Evolutionary conservation across 92 coral and sea anemone species (phyloP), one percentile per base, ranked within the genome.

Genomic region (Epizoanthus ramosus): DNA sequence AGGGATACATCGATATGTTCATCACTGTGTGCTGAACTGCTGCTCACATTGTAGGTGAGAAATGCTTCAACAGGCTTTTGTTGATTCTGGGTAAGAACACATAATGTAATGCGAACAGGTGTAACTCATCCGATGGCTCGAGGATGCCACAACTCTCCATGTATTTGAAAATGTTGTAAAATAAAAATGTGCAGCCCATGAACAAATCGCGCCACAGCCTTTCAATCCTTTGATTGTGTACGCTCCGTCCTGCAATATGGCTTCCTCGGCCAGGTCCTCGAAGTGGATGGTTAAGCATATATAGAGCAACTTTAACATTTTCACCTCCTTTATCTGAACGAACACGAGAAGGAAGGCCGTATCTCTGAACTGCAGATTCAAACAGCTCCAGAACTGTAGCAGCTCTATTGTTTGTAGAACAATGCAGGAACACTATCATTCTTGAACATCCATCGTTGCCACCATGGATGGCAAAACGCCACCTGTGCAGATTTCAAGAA

Each of bases 31-130:
- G 53, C 53, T 47, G 53, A 47, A 47, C 53, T 47, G 53, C 53
- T 47, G 53, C 5, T 47, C 6, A 47, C 53, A 47, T 47, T 79
- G 53, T 57, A 85, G 85, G 63, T 68, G 25, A 68, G 50, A 63
- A 50, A 25, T 58, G 85, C 89, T 79, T 24, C 87, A 68, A 84
- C 87, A 69, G 70, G 43, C 72, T 83, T 57, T 57, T 83, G 87
- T 83, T 83, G 24, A 83, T 83, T 59, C 83, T 35, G 5, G 87
- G 87, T 58, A 83, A 59, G 19, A 83, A 54, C 83, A 52, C 43
- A 37, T 37, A 37, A 37, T 37, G 43, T 37, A 37, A 37, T 37
- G 43, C 43, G 3, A 37, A 37, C 43, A 37, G 43, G 43, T 37
- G 43, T 37, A 37, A 37, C 43, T 37, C 43, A 6, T 37, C 43